These are phyloP conservation scores for Sarcophaga rosellei DNA, from an alignment of 2,888 invertebrate genomes.

Conservation along the genomic window DNA sequence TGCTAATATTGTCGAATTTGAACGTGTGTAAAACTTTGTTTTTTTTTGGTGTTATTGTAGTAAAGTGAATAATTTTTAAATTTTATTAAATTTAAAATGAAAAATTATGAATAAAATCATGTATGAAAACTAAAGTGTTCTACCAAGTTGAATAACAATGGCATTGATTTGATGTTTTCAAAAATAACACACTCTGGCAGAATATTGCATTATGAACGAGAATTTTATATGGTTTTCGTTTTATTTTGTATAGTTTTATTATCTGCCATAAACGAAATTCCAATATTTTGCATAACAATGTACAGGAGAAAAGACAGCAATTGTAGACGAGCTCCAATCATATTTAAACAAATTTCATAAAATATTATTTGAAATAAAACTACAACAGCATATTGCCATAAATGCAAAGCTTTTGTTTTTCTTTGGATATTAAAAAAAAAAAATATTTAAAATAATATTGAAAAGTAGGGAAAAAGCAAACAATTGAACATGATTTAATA, in stretches of 20 bases:
- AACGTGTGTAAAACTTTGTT: too few species aligned
- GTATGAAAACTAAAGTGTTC: constrained; percentile 12
- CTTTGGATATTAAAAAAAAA: not conserved
- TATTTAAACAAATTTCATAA: constrained; percentile 28
- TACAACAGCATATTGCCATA: not conserved
- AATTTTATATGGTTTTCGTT: not conserved
- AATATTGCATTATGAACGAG: constrained; percentile 21
- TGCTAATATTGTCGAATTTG: too few species aligned
- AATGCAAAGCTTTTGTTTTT: not conserved
- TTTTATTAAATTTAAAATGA: not conserved
- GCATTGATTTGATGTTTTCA: constrained; percentile 29
- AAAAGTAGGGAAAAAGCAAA: not conserved
- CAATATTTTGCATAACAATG: constrained; percentile 12
- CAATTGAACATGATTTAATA: not conserved
- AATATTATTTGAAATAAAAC: constrained; percentile 33
- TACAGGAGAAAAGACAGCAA: not conserved
- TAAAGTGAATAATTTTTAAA: not conserved
- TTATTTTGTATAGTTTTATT: not conserved
- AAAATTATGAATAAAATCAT: constrained; percentile 9
- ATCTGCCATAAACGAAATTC: constrained; percentile 10
- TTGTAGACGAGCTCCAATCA: not conserved
- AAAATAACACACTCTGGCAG: constrained; percentile 29
- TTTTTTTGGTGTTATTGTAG: not conserved
- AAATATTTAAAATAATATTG: not conserved
- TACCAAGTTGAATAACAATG: not conserved